Evolutionary conservation across 2,888 invertebrate genomes (phyloP), one percentile per base, ranked within the genome.

Genomic region (Torymus auratus): DNA sequence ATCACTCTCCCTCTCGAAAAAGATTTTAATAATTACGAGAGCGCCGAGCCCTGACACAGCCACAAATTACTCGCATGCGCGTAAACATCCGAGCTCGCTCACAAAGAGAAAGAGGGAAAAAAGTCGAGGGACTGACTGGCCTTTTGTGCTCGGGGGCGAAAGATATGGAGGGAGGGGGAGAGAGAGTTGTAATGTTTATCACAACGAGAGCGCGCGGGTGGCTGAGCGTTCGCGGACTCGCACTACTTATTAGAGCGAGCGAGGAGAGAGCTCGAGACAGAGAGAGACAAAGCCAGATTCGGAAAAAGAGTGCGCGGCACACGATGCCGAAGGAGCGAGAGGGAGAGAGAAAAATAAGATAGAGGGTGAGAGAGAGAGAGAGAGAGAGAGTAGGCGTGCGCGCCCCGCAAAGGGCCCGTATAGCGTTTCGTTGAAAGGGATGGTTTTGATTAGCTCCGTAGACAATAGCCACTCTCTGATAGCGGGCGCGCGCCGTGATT

Each of bases 371-470:
- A 50, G 67, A n/a, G n/a, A 28, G 41, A 60, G n/a, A 41, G 61
- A 7, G 67, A n/a, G 28, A 61, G 41, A 71, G 70, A 50, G 67
- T 41, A n/a, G 53, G 55, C 53, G 50, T 17, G 78, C 28, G 28
- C 28, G 28, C 7, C 28, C 3, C 28, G 28, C 67, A 69, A 79
- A 70, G 78, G 74, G 79, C 67, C 84, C 81, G 77, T 84, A 84
- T 85, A 86, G 86, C 85, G 87, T 88, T 88, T 85, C 83, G 89
- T 86, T 90, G 90, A 90, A 91, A 90, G 90, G 90, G 89, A 87
- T 89, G 90, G 89, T 90, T 90, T 90, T 91, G 90, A 91, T 91
- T 90, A 91, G 90, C 90, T 90, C 89, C 86, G 89, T 89, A 90
- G 90, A 91, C 91, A 91, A 91, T 90, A 88, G 89, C 89, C 87